These are phyloP conservation scores for Mycalesis mineus DNA, from an alignment of 2,888 invertebrate genomes.

Conservation along the genomic window DNA sequence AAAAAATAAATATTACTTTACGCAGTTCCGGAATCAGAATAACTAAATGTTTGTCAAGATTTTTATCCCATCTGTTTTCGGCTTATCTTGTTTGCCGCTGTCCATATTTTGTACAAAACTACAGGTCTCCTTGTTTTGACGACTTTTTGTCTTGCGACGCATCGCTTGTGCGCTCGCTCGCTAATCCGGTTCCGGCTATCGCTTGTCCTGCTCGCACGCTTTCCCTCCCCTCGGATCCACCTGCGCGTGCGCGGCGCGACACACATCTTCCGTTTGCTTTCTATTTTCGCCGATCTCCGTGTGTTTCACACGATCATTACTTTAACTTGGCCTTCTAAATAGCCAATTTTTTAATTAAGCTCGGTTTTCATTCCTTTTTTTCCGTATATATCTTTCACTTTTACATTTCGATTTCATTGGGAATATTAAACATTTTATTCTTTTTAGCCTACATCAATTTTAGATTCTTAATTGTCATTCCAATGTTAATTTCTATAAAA, in stretches of 20 bases:
- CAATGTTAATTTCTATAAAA: no score
- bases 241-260: slow-evolving; percentile 67
- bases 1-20: no score
- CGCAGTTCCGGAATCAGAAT: no score
- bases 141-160: background rate
- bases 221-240: slow-evolving; percentile 54
- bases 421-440: no score
- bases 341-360: slow-evolving; percentile 18
- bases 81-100: no score
- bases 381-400: background rate
- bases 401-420: background rate
- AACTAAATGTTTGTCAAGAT: no score
- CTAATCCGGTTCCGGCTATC: slow-evolving; percentile 49
- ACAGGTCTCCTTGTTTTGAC: no score
- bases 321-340: slow-evolving; percentile 18
- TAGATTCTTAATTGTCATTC: no score
- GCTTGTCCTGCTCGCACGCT: slow-evolving; percentile 50
- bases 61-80: no score
- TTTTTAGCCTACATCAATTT: no score
- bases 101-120: no score
- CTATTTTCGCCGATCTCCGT: slow-evolving; percentile 69
- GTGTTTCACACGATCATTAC: slow-evolving; percentile 37
- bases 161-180: slow-evolving; percentile 15
- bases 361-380: slow-evolving; percentile 8
- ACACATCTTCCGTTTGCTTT: slow-evolving; percentile 73